These are phyloP conservation scores for Nannospalax galili DNA, from an alignment of 2,113 vertebrate genomes.

Conservation along the genomic window DNA sequence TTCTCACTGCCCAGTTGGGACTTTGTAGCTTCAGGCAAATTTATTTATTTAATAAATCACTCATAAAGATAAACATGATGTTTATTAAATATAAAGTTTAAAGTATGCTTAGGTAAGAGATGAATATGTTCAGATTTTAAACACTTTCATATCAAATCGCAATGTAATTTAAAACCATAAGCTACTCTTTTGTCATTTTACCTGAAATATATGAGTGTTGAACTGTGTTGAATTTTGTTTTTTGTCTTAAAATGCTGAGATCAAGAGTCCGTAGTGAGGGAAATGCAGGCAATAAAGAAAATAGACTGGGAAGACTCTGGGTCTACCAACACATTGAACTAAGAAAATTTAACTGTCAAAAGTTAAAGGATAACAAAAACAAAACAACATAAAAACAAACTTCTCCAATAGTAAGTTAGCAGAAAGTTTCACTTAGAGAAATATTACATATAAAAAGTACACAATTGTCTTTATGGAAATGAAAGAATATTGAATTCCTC, in stretches of 20 bases:
- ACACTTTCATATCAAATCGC: background rate
- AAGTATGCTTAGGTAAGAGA: background rate
- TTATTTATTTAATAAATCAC: conserved; percentile 17
- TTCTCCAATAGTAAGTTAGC: background rate
- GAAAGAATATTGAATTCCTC: background rate
- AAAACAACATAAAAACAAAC: too few relatives aligned
- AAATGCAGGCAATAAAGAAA: background rate
- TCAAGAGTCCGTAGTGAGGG: background rate
- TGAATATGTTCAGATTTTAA: background rate
- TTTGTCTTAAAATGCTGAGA: background rate
- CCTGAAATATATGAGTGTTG: background rate
- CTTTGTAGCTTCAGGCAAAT: background rate
- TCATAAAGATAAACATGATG: background rate
- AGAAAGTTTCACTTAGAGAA: conserved; percentile 9
- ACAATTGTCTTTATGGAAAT: background rate
- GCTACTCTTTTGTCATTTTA: background rate
- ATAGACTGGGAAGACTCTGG: background rate
- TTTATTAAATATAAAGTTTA: conserved; percentile 13
- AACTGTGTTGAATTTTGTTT: background rate
- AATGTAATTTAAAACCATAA: background rate
- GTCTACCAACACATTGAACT: background rate
- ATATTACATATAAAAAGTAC: background rate
- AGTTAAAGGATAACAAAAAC: background rate
- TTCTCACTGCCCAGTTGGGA: background rate
- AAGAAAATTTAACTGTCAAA: background rate